Evolutionary conservation across 2,113 vertebrate species (phyloP), one percentile per base, ranked within the genome.

Genomic region (Datnioides undecimradiatus): DNA sequence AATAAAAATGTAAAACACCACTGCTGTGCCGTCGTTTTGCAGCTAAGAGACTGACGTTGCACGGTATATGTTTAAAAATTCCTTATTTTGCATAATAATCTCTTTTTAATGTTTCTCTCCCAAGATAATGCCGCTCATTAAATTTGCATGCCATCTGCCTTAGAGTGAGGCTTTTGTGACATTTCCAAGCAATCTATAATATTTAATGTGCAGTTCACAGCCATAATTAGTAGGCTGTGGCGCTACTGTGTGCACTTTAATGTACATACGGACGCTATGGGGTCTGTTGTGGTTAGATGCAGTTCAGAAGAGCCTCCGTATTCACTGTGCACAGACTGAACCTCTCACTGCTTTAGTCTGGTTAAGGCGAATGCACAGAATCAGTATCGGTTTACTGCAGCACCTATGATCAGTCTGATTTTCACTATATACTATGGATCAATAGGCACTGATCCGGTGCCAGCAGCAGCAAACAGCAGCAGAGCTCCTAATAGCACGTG

Each of bases 71-170:
- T 67, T 73, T 19, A 48, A 52, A 43, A 64, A 58, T 19, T 16
- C 29, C 57, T 45, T 73, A 14, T 74, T 84, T 78, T 81, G 36
- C 66, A 82, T 85, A 82, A 88, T 85, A 66, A 41, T 41, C n/a
- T 16, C 19, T 76, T 80, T 77, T 84, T 77, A 72, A 73, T 82
- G 65, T 68, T 71, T 58, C 13, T 69, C 34, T 68, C 54, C 84
- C 66, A 72, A 80, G 63, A 79, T 74, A 73, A 55, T 74, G 54
- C 13, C 19, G 58, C 41, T 86, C 75, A 74, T 73, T 79, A 73
- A 48, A 71, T 46, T 27, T 70, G 33, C 45, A 67, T 74, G 41
- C 76, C 69, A 83, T 74, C 83, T 88, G 83, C 59, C 68, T 6
- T 64, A 43, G 60, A 31, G 45, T 46, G 8, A 13, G 27, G 43